These are phyloP conservation scores for Frankliniella intonsa DNA, from an alignment of 2,888 invertebrate genomes.

Conservation along the genomic window DNA sequence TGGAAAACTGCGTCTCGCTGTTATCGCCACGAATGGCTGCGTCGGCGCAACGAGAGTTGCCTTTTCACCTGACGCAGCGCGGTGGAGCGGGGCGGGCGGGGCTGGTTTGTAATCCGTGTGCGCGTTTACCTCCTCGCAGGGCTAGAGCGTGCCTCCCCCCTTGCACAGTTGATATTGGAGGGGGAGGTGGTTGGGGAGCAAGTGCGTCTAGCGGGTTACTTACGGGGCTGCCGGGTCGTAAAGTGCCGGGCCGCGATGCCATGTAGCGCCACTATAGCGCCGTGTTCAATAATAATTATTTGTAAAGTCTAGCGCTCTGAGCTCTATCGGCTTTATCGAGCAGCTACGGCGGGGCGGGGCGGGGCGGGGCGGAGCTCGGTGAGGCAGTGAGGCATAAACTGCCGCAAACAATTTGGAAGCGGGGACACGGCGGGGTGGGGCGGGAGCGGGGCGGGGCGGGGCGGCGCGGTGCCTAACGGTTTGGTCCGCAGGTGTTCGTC, in stretches of 20 bases:
- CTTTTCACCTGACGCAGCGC: no score
- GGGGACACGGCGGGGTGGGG: background rate
- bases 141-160: no score
- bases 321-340: slow-evolving; percentile 7
- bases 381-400: background rate
- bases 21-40: no score
- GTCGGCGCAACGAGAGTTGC: no score
- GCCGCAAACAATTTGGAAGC: slow-evolving; percentile 16
- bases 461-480: background rate
- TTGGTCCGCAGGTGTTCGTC: background rate
- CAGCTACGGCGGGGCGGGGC: background rate
- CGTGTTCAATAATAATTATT: slow-evolving; percentile 9
- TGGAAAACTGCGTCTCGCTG: no score
- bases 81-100: no score
- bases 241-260: background rate
- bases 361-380: background rate
- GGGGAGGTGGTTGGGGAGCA: background rate
- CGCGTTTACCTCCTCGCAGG: no score
- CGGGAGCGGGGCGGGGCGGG: background rate
- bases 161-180: background rate
- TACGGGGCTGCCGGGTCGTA: background rate
- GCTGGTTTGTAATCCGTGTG: no score
- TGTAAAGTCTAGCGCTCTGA: background rate
- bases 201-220: no score
- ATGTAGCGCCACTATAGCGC: background rate